Base-by-base conservation (phyloP, 2,797 vertebrate genomes). In the Sebastiscus albofasciatus region DNA sequence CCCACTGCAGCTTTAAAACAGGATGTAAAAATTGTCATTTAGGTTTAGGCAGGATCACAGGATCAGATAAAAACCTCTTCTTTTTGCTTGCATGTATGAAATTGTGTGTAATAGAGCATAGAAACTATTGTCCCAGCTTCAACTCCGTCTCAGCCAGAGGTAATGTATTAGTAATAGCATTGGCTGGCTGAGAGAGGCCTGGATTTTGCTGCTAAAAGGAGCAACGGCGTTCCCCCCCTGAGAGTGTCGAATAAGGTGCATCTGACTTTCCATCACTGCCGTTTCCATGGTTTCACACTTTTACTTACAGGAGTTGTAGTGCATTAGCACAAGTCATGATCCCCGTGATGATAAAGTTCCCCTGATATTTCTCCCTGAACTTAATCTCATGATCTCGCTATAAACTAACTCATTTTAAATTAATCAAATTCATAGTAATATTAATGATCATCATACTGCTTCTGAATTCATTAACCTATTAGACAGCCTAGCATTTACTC, bases 151-250 rank as follows among this genome's bases (percentile, higher is more conserved):
- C 0, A 11, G 61, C 72, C 74, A 75, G 55, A 73, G 65, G 67
- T 88, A 72, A 85, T 75, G 69, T 86, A 79, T 91, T 80, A 90
- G 72, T 85, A 81, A 91, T 70, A 80, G 42, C 74, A 24, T 24
- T 46, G 59, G 64, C 71, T 78, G 76, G 29, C 72, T 65, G 66
- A 74, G 71, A 71, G 75, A 81, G 80, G 74, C 81, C 80, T 62
- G 72, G 74, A 83, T 89, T 81, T 72, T 67, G 54, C 56, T 84
- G 76, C 81, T 88, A 83, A 86, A 93, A 85, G 55, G 67, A 88
- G 75, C 54, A 34, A n/a, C 29, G 2, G 20, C 20, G 9, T 52
- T 42, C 42, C 89, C 70, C 74, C 69, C 83, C 52, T 22, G 85
- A 83, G 87, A 80, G 59, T 2, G 3, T 54, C 4, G 46, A 60